Evolutionary conservation across 2,113 vertebrate species (phyloP).

Genomic region (Aphelocoma coerulescens): DNA sequence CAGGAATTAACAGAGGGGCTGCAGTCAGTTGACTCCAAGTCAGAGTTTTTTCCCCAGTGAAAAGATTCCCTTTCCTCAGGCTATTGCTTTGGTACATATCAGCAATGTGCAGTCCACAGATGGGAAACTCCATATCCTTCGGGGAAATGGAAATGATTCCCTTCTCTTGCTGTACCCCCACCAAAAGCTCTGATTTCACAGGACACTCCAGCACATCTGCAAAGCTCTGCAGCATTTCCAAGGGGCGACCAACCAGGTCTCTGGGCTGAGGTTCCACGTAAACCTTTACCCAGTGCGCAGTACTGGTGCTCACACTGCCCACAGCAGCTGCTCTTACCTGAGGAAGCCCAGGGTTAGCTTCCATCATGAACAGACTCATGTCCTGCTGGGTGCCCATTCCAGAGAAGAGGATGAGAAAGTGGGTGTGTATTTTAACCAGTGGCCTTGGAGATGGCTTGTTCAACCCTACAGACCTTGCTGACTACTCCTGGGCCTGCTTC

Average conservation of each 20-base stretch:
- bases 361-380: background rate
- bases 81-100: rapidly evolving
- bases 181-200: background rate
- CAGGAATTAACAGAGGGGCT: background rate
- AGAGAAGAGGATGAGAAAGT: background rate
- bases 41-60: rapidly evolving
- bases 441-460: background rate
- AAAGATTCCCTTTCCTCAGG: background rate
- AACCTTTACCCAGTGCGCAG: background rate
- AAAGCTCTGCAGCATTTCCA: background rate
- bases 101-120: background rate
- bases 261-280: background rate
- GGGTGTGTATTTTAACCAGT: rapidly evolving
- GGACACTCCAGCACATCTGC: background rate
- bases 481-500: background rate
- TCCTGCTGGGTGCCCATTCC: background rate
- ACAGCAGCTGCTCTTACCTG: background rate
- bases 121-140: rapidly evolving
- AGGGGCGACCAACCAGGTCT: background rate
- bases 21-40: background rate
- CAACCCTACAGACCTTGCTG: background rate
- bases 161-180: background rate
- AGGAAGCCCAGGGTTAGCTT: background rate
- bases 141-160: rapidly evolving
- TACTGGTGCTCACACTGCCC: background rate